Evolutionary conservation across 1,140 invertebrate genomes (phyloP), one percentile per base, ranked within the genome.

Genomic region (Triops longicaudatus): DNA sequence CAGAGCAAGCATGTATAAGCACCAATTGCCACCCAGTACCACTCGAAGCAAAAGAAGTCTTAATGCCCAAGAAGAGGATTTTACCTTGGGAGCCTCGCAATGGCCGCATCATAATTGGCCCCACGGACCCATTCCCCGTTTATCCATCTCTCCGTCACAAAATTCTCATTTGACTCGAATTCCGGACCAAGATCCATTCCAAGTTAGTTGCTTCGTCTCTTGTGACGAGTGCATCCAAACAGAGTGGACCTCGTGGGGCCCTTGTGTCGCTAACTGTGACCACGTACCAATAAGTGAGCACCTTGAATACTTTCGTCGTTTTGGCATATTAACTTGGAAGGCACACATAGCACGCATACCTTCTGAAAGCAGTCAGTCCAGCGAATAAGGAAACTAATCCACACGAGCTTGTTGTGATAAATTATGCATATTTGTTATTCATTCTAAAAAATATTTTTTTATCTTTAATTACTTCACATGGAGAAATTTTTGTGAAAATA

Each of bases 251-350:
- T 0, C 50, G 6, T 63, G 50, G 50, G 22, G 50, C 50, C 50
- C 50, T 63, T 63, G 50, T 17, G 50, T 63, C 6, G 50, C 50
- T 17, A 63, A 63, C 22, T 63, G 50, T 14, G 50, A 63, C 6
- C 73, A 75, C 44, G 76, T 74, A 26, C 74, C 42, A 17, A 22
- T 76, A 41, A 17, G 50, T 26, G 44, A 41, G 26, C 63, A 4
- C 4, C 26, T 37, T 72, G 74, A 26, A 79, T 73, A 41, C 77
- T 74, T 44, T n/a, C n/a, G 71, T 43, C 11, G 27, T 80, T 76
- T 50, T 75, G 63, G n/a, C n/a, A n/a, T n/a, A n/a, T n/a, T n/a
- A n/a, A n/a, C n/a, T n/a, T n/a, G n/a, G n/a, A n/a, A n/a, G n/a
- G n/a, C n/a, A n/a, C n/a, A n/a, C n/a, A n/a, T n/a, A n/a, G n/a